A percentile compares a stretch with the other conserved stretches of the same genome.
These are phyloP conservation scores for Dusona sp. DNA, from an alignment of 2,888 invertebrate genomes.

Conservation along the genomic window DNA sequence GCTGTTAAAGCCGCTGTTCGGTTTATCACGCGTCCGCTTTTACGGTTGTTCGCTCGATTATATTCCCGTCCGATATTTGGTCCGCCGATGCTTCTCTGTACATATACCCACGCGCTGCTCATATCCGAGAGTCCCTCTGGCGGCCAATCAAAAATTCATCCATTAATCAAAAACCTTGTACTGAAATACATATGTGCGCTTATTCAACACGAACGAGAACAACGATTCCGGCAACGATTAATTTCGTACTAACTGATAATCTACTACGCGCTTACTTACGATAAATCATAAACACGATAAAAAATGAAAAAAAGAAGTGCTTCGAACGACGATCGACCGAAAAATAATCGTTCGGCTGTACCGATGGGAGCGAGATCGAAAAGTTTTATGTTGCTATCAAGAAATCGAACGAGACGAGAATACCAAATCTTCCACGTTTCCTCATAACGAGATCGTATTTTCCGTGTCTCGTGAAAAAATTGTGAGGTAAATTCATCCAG, in stretches of 20 bases:
- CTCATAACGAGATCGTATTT: background rate
- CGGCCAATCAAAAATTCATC: slow-evolving; percentile 63
- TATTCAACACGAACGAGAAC: slow-evolving; percentile 30
- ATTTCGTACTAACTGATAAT: slow-evolving; percentile 47
- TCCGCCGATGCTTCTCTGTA: slow-evolving; percentile 7
- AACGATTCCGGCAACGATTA: slow-evolving; percentile 27
- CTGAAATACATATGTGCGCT: slow-evolving; percentile 7
- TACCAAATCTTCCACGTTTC: background rate
- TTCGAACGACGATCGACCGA: background rate
- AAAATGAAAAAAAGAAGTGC: slow-evolving; percentile 17
- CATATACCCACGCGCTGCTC: slow-evolving; percentile 11
- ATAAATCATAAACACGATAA: slow-evolving; percentile 38
- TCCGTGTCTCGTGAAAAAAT: background rate
- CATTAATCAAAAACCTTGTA: slow-evolving; percentile 63
- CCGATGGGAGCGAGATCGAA: background rate
- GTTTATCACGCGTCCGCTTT: slow-evolving; percentile 67
- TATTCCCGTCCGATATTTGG: slow-evolving; percentile 58
- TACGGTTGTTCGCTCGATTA: slow-evolving; percentile 68
- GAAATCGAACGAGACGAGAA: slow-evolving; percentile 8
- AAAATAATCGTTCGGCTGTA: slow-evolving; percentile 3
- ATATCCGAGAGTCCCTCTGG: slow-evolving; percentile 20
- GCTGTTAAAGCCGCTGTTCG: slow-evolving; percentile 57
- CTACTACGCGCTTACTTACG: background rate
- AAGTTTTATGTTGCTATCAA: slow-evolving; percentile 8
- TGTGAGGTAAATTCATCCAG: background rate